Evolutionary conservation across 1,140 invertebrate species (phyloP), one percentile per base, ranked within the genome.

Genomic region (Steinernema feltiae): DNA sequence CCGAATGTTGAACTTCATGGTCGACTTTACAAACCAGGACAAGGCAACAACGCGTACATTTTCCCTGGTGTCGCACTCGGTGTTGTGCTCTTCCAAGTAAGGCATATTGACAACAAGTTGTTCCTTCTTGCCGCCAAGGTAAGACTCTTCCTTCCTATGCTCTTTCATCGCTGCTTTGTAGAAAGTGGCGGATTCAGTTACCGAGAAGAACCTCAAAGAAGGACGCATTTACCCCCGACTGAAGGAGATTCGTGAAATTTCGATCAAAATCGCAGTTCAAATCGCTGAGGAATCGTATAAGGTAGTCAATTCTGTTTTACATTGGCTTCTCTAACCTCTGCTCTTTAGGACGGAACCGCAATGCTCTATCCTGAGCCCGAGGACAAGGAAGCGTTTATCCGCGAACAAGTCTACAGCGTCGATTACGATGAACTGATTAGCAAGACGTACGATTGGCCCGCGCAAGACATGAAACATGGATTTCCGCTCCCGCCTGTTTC

Each of bases 11-110:
- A 89, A 0, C 90, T 91, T 72, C 90, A 92, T 46, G 93, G 92
- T 1, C 92, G 92, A 85, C 91, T 90, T 1, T 95, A 90, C 86
- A 90, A 92, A 77, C 93, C 95, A 17, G 95, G 95, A 0, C 95
- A 97, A 87, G 94, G 94, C 69, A 97, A 97, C 88, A 97, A 97
- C 86, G 93, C 95, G 0, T 97, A 97, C 87, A 96, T 97, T 77
- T 97, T 97, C 88, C 95, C 95, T 0, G 94, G 93, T 30, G 91
- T 97, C 0, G 94, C 93, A 27, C 88, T 97, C 1, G 95, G 93
- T 24, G 93, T 95, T 18, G 93, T 97, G 48, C 81, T 87, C 12
- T 87, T 84, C 75, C 91, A 92, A 48, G 92, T 93, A 7, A 92
- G 94, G 83, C 92, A 93, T 83, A 95, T 97, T 82, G 91, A 90